Evolutionary conservation across 2,113 vertebrate genomes (phyloP).

Genomic region (Colaptes auratus): DNA sequence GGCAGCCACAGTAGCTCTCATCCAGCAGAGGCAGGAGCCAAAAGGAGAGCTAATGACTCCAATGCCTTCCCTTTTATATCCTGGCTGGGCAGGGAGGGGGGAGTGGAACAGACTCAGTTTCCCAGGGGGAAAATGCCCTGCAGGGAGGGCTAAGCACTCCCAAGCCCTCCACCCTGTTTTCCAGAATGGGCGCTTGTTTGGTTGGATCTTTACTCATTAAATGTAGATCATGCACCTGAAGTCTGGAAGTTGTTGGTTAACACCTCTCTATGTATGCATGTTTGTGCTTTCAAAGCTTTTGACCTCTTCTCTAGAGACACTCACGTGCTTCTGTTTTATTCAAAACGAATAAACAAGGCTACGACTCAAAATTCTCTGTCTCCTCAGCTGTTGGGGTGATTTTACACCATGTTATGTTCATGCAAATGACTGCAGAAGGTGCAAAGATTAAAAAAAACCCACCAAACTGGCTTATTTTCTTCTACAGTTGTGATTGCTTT

Average conservation of each 20-base stretch:
- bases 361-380: background rate
- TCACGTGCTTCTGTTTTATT: background rate
- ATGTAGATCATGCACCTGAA: background rate
- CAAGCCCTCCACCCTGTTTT: too few species aligned
- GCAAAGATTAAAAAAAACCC: background rate
- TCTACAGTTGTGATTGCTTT: background rate
- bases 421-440: background rate
- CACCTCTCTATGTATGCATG: background rate
- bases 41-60: too few species aligned
- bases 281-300: background rate
- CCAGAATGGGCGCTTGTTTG: background rate
- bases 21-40: too few species aligned
- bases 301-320: background rate
- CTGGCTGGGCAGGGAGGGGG: too few species aligned
- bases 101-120: too few species aligned
- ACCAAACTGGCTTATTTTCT: background rate
- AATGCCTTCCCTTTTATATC: too few species aligned
- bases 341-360: background rate
- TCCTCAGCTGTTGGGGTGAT: background rate
- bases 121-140: too few species aligned
- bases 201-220: background rate
- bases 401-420: background rate
- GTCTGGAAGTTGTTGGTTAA: background rate
- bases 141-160: too few species aligned
- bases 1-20: too few species aligned